Base-by-base conservation (phyloP, 2,888 invertebrate species). In the Metalampra italica region DNA sequence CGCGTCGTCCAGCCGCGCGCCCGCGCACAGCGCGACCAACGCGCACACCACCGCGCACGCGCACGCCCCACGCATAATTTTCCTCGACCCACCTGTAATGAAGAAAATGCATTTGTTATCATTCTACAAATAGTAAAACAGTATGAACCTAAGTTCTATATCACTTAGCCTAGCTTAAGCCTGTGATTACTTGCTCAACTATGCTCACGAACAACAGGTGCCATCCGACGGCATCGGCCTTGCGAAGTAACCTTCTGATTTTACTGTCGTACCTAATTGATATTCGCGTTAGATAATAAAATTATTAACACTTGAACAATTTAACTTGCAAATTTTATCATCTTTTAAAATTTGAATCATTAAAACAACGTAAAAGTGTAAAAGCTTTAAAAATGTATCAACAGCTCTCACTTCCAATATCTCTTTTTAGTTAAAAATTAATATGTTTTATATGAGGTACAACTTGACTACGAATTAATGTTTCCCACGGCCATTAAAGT, bases 51-150 rank as follows among this genome's bases (percentile, higher is more conserved):
- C 81, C 71, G 84, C 84, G 85, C 85, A 82, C 80, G 88, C 85
- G 88, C 88, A 84, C 87, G 82, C 83, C 79, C 81, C 86, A 87
- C 87, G 88, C 88, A 89, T 89, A 87, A 80, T 88, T 87, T 82
- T 86, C 85, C 86, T 82, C 83, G 84, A 78, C 83, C 86, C 85
- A 82, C 87, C 88, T 87, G 82, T 51, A 82, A 81, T 63, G 29
- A 42, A 29, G 29, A 42, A 12, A n/a, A n/a, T n/a, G 1, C 36
- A 36, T 3, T 22, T n/a, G 32, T 32, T 32, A 32, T 1, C 32
- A 32, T 32, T 32, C n/a, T n/a, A 8, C 9, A 36, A 3, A 36
- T 36, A 36, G n/a, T 36, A 36, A 5, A 22, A 22, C n/a, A n/a
- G n/a, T n/a, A n/a, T n/a, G n/a, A n/a, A n/a, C n/a, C n/a, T n/a